phyloP scores from a whole-genome alignment of 2,888 invertebrate species.

The Hylaea fasciaria region DNA sequence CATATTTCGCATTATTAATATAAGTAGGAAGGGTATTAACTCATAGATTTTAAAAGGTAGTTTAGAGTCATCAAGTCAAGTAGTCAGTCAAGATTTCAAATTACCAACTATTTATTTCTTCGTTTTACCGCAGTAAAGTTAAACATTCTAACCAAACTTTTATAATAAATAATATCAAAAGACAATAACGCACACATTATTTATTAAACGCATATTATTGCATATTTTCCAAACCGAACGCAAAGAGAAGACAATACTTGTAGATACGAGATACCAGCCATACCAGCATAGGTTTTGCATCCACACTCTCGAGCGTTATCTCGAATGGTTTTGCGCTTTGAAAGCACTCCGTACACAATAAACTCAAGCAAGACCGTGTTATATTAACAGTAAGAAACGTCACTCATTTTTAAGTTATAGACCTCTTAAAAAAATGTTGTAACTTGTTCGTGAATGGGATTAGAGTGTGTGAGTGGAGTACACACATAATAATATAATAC shows the following conservation, averaged over 20 bases:
- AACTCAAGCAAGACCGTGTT: slow-evolving; percentile 44
- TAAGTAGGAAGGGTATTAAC: too few relatives aligned
- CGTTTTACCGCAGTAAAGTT: too few relatives aligned
- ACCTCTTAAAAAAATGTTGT: too few relatives aligned
- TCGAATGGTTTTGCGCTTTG: slow-evolving; percentile 58
- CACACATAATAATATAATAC: too few relatives aligned
- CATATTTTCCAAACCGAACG: slow-evolving; percentile 12
- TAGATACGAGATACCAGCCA: slow-evolving; percentile 26
- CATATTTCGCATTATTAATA: too few relatives aligned
- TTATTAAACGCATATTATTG: slow-evolving; percentile 11
- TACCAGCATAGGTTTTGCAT: slow-evolving; percentile 50
- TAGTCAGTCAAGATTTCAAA: background rate
- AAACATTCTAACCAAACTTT: too few relatives aligned
- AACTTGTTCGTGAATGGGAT: too few relatives aligned
- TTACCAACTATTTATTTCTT: too few relatives aligned
- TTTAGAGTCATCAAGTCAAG: too few relatives aligned
- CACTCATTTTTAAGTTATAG: background rate
- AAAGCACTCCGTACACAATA: slow-evolving; percentile 63
- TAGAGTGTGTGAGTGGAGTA: too few relatives aligned
- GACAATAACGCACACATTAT: background rate
- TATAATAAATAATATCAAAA: background rate
- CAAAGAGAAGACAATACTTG: too few relatives aligned
- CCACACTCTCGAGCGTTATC: slow-evolving; percentile 55
- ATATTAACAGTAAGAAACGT: slow-evolving; percentile 12
- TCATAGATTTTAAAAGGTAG: too few relatives aligned